These are phyloP conservation scores for Parasteatoda tepidariorum DNA, from an alignment of 1,140 invertebrate genomes.

Conservation along the genomic window DNA sequence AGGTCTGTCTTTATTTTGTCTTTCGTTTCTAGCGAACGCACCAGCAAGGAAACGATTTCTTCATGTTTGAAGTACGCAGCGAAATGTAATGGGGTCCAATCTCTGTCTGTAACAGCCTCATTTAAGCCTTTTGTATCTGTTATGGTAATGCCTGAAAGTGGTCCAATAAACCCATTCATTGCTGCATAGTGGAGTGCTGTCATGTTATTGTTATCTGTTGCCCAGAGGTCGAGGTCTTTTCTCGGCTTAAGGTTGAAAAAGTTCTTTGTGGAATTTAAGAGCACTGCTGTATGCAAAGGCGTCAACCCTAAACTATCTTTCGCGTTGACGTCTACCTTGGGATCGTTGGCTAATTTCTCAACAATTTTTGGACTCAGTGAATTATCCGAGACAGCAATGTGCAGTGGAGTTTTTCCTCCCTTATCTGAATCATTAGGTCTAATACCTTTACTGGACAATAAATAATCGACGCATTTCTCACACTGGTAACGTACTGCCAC, in stretches of 20 bases:
- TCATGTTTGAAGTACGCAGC: neutral
- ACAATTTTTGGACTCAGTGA: too few species aligned
- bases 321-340: neutral
- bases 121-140: neutral
- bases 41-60: neutral
- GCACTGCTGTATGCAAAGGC: slow-evolving; percentile 3
- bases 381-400: neutral
- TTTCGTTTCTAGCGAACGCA: neutral
- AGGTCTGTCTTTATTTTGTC: neutral
- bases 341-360: neutral
- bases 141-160: neutral
- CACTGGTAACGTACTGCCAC: neutral
- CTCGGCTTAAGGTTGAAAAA: neutral
- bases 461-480: neutral
- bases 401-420: neutral
- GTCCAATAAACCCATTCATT: neutral
- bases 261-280: neutral
- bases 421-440: neutral
- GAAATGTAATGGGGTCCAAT: neutral
- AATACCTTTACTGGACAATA: neutral
- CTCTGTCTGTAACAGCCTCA: neutral
- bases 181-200: neutral
- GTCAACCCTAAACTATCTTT: neutral
- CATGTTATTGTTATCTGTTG: neutral
- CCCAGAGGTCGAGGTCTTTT: neutral